Percentiles rank a stretch among this genome's conserved stretches.
These are phyloP conservation scores for Sarcophaga carnaria DNA, from an alignment of 2,888 invertebrate species.

Conservation along the genomic window DNA sequence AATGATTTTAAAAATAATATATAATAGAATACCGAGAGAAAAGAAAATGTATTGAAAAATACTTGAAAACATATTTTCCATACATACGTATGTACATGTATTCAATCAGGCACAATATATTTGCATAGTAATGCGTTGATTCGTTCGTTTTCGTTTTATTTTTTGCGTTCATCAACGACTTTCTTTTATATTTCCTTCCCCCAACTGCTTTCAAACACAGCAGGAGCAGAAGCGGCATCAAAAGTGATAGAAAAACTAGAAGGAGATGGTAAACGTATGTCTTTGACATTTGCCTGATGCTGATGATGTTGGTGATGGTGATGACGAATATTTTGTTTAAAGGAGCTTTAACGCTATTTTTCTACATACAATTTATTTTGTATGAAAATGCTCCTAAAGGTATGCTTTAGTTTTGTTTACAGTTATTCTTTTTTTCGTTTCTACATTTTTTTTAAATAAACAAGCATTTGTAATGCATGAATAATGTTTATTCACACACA, in stretches of 20 bases:
- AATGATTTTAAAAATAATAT: conserved; percentile 4
- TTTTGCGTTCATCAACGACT: neutral
- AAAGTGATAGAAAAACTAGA: neutral
- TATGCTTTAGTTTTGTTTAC: conserved; percentile 39
- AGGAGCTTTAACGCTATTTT: conserved; percentile 12
- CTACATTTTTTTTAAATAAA: conserved; percentile 38
- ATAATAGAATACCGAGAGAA: neutral
- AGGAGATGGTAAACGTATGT: conserved; percentile 22
- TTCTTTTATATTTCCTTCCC: neutral
- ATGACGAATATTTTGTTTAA: neutral
- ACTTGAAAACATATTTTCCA: neutral
- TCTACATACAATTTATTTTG: neutral
- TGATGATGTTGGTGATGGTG: neutral
- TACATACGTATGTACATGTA: neutral
- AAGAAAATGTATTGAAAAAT: neutral
- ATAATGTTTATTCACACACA: conserved; percentile 51
- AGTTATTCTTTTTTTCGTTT: conserved; percentile 15
- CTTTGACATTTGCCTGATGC: conserved; percentile 54
- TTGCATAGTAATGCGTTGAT: neutral
- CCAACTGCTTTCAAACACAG: neutral
- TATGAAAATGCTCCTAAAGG: conserved; percentile 52
- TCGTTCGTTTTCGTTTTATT: neutral
- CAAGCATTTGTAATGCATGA: conserved; percentile 59
- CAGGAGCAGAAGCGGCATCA: neutral
- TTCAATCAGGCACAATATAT: neutral